Conservation (phyloP, 1,140 invertebrate species). For the Macrobrachium rosenbergii region DNA sequence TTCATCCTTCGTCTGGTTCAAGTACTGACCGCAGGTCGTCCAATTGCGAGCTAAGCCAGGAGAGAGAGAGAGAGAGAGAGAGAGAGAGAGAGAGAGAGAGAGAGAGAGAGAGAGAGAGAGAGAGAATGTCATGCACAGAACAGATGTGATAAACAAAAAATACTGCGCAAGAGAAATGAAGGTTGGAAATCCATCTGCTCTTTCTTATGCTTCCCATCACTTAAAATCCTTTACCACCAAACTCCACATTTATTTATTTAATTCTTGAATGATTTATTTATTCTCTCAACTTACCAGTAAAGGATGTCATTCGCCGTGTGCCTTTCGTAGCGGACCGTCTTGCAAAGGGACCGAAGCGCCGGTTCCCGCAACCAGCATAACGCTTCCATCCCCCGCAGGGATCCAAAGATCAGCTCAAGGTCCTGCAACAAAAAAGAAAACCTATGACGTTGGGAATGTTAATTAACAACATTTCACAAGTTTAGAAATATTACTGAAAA, state of each 20-base stretch:
- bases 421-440: conserved; percentile 73
- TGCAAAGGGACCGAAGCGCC: conserved; percentile 79
- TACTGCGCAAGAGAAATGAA: too few species aligned
- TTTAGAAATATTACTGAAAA: too few species aligned
- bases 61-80: conserved; percentile 1
- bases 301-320: conserved; percentile 85
- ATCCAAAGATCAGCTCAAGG: conserved; percentile 82
- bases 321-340: conserved; percentile 80
- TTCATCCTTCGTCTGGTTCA: too few species aligned
- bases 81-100: conserved; percentile 8
- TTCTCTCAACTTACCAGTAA: conserved; percentile 78
- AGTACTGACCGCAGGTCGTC: too few species aligned
- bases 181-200: background rate
- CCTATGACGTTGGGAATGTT: too few species aligned
- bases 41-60: too few species aligned
- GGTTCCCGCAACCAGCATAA: conserved; percentile 80
- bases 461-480: too few species aligned
- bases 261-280: too few species aligned
- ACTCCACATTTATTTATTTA: too few species aligned
- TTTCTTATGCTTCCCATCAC: background rate
- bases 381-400: conserved; percentile 81
- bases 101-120: background rate
- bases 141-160: too few species aligned
- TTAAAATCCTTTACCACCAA: too few species aligned
- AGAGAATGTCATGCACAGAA: too few species aligned